phyloP scores from a whole-genome alignment of 2,797 vertebrate genomes.

The Agapornis canus region DNA sequence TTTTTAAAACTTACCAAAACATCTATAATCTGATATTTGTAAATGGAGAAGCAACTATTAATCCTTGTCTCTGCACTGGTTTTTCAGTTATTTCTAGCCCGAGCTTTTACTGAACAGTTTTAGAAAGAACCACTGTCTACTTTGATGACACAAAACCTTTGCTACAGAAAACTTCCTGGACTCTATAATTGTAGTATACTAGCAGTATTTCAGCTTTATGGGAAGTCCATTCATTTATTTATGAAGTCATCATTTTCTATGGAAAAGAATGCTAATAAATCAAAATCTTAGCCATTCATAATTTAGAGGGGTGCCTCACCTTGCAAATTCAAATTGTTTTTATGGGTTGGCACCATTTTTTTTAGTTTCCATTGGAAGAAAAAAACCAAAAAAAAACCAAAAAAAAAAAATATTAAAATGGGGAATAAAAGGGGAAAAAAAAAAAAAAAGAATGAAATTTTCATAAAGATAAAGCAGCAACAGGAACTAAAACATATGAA shows the following conservation, averaged over 20 bases:
- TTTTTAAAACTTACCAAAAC: neutral
- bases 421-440: neutral
- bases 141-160: neutral
- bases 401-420: neutral
- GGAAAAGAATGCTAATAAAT: constrained; percentile 25
- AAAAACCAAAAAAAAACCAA: neutral
- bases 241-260: neutral
- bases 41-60: neutral
- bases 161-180: neutral
- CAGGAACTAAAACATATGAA: neutral
- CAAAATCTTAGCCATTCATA: constrained; percentile 21
- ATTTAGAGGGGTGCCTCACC: neutral
- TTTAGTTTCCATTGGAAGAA: constrained; percentile 10
- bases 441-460: neutral
- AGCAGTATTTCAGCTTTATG: constrained; percentile 6
- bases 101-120: neutral
- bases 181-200: neutral
- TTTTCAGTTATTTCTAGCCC: neutral
- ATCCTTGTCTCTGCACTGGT: neutral
- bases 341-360: constrained; percentile 18
- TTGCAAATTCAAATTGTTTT: constrained; percentile 22
- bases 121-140: neutral
- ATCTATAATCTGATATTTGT: neutral
- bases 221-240: neutral
- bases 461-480: neutral